These are phyloP conservation scores for Todus mexicanus DNA, from an alignment of 2,797 vertebrate species.

Conservation along the genomic window DNA sequence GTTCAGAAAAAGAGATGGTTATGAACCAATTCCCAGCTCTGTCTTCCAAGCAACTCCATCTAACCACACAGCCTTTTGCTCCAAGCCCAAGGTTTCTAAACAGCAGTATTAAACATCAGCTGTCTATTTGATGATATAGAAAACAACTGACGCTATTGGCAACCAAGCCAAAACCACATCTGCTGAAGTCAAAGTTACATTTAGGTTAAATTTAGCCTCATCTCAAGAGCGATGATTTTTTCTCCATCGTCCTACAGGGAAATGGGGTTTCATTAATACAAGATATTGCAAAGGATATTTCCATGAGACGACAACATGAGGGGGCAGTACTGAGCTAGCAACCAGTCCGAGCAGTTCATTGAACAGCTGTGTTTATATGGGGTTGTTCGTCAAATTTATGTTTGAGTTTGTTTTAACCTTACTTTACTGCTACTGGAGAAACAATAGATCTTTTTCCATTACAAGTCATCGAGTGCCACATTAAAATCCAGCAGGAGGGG, in stretches of 20 bases:
- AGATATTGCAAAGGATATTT: background rate
- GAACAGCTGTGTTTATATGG: slow-evolving; percentile 58
- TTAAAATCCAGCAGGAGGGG: slow-evolving; percentile 15
- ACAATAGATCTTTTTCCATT: slow-evolving; percentile 48
- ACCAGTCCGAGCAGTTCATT: background rate
- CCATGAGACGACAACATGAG: slow-evolving; percentile 16
- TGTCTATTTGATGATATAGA: background rate
- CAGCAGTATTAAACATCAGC: background rate
- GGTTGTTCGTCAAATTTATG: slow-evolving; percentile 51
- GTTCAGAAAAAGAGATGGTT: background rate
- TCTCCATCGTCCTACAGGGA: background rate
- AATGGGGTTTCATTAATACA: background rate
- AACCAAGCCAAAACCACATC: background rate
- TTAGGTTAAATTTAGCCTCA: background rate
- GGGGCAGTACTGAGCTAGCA: slow-evolving; percentile 48
- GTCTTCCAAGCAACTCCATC: background rate
- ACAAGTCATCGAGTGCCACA: background rate
- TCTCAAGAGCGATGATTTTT: background rate
- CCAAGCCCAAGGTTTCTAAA: background rate
- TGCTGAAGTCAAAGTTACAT: background rate
- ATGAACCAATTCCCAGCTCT: background rate
- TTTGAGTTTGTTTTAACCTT: slow-evolving; percentile 53
- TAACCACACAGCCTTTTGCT: background rate
- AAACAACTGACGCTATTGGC: background rate
- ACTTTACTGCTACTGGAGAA: slow-evolving; percentile 41